These are phyloP conservation scores for Pyrgus malvae DNA, from an alignment of 2,888 invertebrate species.

Conservation along the genomic window DNA sequence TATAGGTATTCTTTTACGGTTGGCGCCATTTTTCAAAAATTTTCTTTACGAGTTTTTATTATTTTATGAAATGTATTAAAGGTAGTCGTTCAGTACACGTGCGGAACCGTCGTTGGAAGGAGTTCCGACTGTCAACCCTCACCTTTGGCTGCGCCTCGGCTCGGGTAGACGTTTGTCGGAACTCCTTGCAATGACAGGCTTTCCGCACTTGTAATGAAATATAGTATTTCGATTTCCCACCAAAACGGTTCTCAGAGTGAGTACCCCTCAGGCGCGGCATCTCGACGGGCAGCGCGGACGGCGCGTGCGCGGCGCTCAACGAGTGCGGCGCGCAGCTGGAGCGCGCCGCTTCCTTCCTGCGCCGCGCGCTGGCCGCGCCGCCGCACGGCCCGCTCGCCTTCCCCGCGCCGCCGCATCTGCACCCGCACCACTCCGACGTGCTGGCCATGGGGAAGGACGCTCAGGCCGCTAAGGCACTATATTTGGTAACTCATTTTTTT, in stretches of 20 bases:
- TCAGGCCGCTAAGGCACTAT: constrained; percentile 85
- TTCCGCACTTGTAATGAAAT: background rate
- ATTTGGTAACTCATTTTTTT: too few relatives aligned
- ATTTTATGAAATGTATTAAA: too few relatives aligned
- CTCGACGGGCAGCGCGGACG: constrained; percentile 95
- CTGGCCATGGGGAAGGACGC: constrained; percentile 69
- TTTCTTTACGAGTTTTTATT: too few relatives aligned
- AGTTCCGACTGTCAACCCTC: too few relatives aligned
- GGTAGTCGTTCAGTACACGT: too few relatives aligned
- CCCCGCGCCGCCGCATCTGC: constrained; percentile 64
- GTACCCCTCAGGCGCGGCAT: constrained; percentile 92
- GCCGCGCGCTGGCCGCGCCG: constrained; percentile 84
- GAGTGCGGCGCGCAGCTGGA: constrained; percentile 94
- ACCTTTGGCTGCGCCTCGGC: too few relatives aligned
- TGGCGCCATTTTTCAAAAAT: too few relatives aligned
- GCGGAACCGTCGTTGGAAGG: too few relatives aligned
- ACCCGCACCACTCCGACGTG: constrained; percentile 74
- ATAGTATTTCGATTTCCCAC: background rate
- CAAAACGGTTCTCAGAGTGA: too few relatives aligned
- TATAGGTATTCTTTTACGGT: too few relatives aligned
- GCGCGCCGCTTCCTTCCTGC: constrained; percentile 88
- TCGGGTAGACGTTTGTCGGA: too few relatives aligned
- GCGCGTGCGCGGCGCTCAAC: constrained; percentile 97
- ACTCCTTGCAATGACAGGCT: too few relatives aligned
- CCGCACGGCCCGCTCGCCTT: constrained; percentile 59